phyloP scores from a whole-genome alignment of 1,140 invertebrate genomes.

The Cylas formicarius region DNA sequence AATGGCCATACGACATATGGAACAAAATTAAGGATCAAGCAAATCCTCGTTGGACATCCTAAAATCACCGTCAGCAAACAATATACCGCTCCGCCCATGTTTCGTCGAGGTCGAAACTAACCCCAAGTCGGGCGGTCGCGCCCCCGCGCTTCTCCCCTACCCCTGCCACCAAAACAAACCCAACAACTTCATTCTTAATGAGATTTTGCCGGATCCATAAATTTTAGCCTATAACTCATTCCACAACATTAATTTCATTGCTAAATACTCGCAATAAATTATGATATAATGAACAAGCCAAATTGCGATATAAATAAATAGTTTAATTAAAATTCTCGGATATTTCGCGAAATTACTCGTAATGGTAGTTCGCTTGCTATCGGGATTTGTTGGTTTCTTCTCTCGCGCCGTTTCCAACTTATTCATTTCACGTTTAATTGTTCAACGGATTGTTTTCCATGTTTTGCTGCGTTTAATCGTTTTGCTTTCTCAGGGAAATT shows the following conservation, averaged over 20 bases:
- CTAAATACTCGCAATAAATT: constrained; percentile 43
- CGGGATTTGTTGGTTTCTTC: too few species aligned
- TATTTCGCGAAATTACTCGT: constrained; percentile 12
- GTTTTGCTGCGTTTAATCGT: too few species aligned
- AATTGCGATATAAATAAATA: constrained; percentile 40
- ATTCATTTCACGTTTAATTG: too few species aligned
- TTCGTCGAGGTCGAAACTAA: constrained; percentile 5
- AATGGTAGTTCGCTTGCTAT: too few species aligned
- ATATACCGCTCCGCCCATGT: constrained; percentile 12
- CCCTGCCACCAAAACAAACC: constrained; percentile 36
- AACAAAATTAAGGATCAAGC: not conserved
- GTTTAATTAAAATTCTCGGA: constrained; percentile 34
- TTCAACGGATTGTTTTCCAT: too few species aligned
- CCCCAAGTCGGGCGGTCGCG: constrained; percentile 5
- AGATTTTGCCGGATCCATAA: constrained; percentile 44
- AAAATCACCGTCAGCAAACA: too few species aligned
- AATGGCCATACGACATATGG: too few species aligned
- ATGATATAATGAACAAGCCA: constrained; percentile 41
- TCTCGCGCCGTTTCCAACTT: too few species aligned
- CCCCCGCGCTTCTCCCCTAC: constrained; percentile 2
- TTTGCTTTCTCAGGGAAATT: too few species aligned
- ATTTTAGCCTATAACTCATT: constrained; percentile 43
- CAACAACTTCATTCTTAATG: constrained; percentile 44
- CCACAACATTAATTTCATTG: constrained; percentile 44
- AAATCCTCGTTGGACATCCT: too few species aligned